Evolutionary conservation across 2,797 vertebrate species (phyloP).

Genomic region (Chaunax sp.): DNA sequence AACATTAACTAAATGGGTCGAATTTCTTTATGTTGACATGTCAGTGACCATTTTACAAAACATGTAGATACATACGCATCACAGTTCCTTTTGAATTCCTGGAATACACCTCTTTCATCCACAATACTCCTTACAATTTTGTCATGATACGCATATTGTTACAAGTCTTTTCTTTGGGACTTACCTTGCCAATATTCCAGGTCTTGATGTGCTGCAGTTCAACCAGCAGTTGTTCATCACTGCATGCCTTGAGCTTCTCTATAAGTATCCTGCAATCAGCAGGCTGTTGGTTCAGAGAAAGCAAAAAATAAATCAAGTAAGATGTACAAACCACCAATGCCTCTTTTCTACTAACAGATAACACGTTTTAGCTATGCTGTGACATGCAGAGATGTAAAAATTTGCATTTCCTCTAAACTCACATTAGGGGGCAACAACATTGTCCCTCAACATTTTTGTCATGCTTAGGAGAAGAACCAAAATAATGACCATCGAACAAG

Average conservation of each 20-base stretch:
- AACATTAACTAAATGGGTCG: too few species aligned
- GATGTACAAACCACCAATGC: neutral
- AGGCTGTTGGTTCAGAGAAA: conserved; percentile 82
- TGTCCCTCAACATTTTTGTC: neutral
- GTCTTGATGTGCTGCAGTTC: conserved; percentile 98
- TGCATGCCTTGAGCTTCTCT: conserved; percentile 95
- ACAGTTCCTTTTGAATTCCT: neutral
- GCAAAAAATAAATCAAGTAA: conserved; percentile 23
- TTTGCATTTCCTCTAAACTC: conserved; percentile 4
- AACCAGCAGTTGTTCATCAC: conserved; percentile 93
- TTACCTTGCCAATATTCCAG: conserved; percentile 98
- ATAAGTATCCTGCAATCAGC: conserved; percentile 97
- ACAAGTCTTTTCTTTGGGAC: conserved; percentile 12
- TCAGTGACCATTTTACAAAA: too few species aligned
- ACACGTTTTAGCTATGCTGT: neutral
- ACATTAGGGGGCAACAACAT: neutral
- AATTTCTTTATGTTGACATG: too few species aligned
- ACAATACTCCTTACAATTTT: neutral
- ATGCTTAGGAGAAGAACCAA: neutral
- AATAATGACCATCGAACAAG: neutral
- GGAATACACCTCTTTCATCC: too few species aligned
- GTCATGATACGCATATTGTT: neutral
- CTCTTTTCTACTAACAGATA: conserved; percentile 1
- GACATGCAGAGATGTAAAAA: neutral
- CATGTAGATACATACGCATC: neutral